Conservation (phyloP, 2,888 invertebrate genomes). For the Sussaba pulchella region DNA sequence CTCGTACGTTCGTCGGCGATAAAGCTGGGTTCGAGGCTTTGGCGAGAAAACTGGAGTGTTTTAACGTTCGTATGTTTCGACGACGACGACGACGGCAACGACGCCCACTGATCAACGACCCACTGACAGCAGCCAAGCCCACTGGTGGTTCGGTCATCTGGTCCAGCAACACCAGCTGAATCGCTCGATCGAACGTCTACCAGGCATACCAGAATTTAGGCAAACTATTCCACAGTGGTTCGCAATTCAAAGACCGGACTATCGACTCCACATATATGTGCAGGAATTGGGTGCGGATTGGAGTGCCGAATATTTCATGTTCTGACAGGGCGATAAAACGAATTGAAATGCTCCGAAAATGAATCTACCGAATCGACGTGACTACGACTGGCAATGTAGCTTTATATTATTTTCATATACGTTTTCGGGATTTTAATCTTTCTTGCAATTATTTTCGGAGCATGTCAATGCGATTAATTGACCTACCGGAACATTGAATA, state of each 20-base stretch:
- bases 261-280: too few relatives aligned
- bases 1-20: constrained; percentile 34
- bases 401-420: too few relatives aligned
- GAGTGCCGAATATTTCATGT: too few relatives aligned
- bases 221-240: constrained; percentile 19
- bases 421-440: too few relatives aligned
- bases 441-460: not conserved
- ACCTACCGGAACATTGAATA: not conserved
- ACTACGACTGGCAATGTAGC: too few relatives aligned
- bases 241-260: not conserved
- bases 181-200: constrained; percentile 27
- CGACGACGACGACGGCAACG: constrained; percentile 52
- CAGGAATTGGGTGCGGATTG: too few relatives aligned
- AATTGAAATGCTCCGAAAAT: too few relatives aligned
- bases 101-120: constrained; percentile 64
- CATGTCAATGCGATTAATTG: not conserved
- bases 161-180: constrained; percentile 44
- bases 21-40: constrained; percentile 43
- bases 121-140: constrained; percentile 55
- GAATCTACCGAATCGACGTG: too few relatives aligned
- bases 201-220: constrained; percentile 8
- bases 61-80: constrained; percentile 47
- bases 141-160: constrained; percentile 47
- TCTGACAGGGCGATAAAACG: too few relatives aligned
- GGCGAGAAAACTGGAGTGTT: constrained; percentile 35